These are phyloP conservation scores for Babylonia areolata DNA, from an alignment of 1,140 invertebrate genomes.

Conservation along the genomic window DNA sequence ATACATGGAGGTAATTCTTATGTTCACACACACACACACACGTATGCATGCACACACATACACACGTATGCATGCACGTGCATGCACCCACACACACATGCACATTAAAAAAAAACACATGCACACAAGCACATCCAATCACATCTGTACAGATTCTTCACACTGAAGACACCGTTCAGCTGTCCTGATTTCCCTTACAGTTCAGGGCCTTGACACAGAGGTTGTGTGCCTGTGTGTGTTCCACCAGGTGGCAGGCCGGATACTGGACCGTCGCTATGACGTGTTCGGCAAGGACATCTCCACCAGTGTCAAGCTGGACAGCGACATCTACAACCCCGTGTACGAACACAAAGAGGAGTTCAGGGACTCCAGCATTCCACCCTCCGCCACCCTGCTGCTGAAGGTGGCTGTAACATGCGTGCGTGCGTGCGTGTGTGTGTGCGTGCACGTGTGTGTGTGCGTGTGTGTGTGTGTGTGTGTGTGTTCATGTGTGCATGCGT, in stretches of 20 bases:
- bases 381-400: constrained; percentile 71
- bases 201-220: too few species aligned
- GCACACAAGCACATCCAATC: too few species aligned
- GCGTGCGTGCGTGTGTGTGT: too few species aligned
- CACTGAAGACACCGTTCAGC: too few species aligned
- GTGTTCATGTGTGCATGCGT: too few species aligned
- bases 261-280: constrained; percentile 69
- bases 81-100: too few species aligned
- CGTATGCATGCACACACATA: not conserved
- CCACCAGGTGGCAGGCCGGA: constrained; percentile 69
- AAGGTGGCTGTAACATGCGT: constrained; percentile 58
- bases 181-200: too few species aligned
- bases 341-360: constrained; percentile 71
- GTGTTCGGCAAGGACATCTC: constrained; percentile 71
- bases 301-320: constrained; percentile 67
- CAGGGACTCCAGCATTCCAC: constrained; percentile 68
- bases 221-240: not conserved
- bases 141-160: too few species aligned
- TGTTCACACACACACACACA: not conserved
- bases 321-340: constrained; percentile 74
- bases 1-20: not conserved
- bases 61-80: not conserved
- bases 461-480: too few species aligned
- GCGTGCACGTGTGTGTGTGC: too few species aligned
- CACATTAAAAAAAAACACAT: too few species aligned